A percentile compares a stretch with the other conserved stretches of the same genome.
Conservation (phyloP, 2,888 invertebrate species). For the Merodon equestris region DNA sequence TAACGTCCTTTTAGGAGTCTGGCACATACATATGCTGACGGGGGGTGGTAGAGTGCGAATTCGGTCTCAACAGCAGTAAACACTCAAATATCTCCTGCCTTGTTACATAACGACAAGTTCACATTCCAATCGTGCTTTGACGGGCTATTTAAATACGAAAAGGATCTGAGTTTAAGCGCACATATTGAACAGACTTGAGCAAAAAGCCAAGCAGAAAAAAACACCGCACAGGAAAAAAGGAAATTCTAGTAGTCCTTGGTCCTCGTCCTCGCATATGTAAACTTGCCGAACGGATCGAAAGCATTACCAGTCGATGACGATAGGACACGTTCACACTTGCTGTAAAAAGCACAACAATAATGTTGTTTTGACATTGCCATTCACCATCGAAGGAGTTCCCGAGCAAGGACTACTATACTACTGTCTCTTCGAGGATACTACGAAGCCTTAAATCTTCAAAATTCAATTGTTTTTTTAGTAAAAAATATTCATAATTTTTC, state of each 20-base stretch:
- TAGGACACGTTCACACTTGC: background rate
- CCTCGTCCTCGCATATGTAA: constrained; percentile 9
- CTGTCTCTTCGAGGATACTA: background rate
- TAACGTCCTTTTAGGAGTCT: constrained; percentile 37
- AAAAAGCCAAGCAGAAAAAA: constrained; percentile 1
- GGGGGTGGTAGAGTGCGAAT: background rate
- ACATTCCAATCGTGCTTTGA: too few species aligned
- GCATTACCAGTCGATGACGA: background rate
- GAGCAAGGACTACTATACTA: background rate
- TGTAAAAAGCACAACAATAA: constrained; percentile 19
- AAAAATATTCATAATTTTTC: too few species aligned
- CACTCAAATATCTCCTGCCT: too few species aligned
- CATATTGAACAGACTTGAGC: constrained; percentile 33
- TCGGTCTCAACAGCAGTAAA: too few species aligned
- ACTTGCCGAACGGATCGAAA: constrained; percentile 36
- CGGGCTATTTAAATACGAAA: constrained; percentile 52
- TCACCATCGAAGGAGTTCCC: constrained; percentile 8
- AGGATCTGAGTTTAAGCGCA: constrained; percentile 4
- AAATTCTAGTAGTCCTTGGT: background rate
- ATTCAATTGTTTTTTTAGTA: too few species aligned
- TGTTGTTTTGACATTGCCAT: constrained; percentile 43
- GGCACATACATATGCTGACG: constrained; percentile 30
- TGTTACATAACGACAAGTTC: constrained; percentile 4
- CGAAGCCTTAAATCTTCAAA: background rate
- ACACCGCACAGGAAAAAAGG: background rate